These are phyloP conservation scores for Drosophila hamatofila DNA, from an alignment of 2,888 invertebrate genomes.

Conservation along the genomic window DNA sequence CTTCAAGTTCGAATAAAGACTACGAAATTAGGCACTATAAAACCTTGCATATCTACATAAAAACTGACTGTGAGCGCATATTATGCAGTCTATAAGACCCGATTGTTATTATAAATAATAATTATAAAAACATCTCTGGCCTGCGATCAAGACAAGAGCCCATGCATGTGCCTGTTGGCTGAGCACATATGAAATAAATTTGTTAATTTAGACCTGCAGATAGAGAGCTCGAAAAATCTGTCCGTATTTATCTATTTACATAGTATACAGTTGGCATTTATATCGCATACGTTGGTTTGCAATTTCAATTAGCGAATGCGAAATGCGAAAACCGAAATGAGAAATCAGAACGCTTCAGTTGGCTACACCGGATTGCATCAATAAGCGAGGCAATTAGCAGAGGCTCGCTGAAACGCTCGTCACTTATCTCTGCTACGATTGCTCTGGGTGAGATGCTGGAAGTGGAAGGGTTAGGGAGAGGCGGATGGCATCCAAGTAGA, in stretches of 20 bases:
- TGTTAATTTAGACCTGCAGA: background rate
- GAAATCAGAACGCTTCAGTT: slow-evolving; percentile 35
- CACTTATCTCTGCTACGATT: slow-evolving; percentile 29
- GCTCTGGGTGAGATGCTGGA: background rate
- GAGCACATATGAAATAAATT: background rate
- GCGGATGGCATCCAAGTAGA: slow-evolving; percentile 5
- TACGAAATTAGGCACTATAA: too few species aligned
- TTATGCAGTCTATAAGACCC: background rate
- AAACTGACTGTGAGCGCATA: background rate
- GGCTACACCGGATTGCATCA: slow-evolving; percentile 49
- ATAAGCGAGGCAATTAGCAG: slow-evolving; percentile 58
- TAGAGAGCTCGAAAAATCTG: background rate
- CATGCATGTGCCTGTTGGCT: background rate
- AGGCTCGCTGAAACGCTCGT: slow-evolving; percentile 19
- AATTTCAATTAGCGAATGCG: slow-evolving; percentile 53
- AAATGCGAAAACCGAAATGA: background rate
- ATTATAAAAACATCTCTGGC: background rate
- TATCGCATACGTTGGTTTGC: slow-evolving; percentile 13
- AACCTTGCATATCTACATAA: background rate
- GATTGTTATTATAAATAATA: background rate
- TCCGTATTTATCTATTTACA: background rate
- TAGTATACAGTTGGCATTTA: background rate
- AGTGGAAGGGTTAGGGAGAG: background rate
- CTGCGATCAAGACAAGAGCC: background rate
- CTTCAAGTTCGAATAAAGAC: too few species aligned